Evolutionary conservation across 2,113 vertebrate species (phyloP).

Genomic region (Pantherophis guttatus): DNA sequence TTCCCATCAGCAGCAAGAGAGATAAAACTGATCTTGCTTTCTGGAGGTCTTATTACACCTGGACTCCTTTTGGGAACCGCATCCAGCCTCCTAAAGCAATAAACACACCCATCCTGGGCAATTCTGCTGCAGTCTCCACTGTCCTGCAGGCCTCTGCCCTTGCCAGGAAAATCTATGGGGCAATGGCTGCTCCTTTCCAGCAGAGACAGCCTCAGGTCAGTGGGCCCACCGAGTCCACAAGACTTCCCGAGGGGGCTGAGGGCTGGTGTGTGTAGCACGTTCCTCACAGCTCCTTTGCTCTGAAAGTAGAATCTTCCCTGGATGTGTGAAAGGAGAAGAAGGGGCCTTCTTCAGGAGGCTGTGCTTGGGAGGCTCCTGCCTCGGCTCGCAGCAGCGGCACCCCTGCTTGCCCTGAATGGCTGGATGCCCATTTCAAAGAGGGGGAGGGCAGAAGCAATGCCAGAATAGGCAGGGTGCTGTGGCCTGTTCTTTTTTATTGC

Average conservation of each 20-base stretch:
- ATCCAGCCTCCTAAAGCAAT: constrained; percentile 85
- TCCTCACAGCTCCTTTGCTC: background rate
- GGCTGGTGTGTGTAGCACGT: background rate
- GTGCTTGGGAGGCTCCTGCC: no score
- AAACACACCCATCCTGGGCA: constrained; percentile 71
- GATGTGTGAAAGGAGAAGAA: accelerated
- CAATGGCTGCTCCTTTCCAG: background rate
- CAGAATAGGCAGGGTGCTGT: background rate
- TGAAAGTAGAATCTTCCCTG: background rate
- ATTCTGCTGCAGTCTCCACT: constrained; percentile 57
- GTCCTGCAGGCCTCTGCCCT: constrained; percentile 21
- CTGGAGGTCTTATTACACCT: constrained; percentile 87
- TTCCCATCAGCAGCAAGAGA: constrained; percentile 70
- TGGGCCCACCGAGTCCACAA: accelerated
- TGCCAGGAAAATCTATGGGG: constrained; percentile 1
- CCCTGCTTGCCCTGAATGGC: background rate
- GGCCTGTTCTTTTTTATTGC: background rate
- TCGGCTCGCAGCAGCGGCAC: no score
- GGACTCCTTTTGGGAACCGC: constrained; percentile 87
- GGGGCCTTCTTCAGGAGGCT: background rate
- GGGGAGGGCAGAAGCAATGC: background rate
- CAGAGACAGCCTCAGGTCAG: background rate
- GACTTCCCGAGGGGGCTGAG: background rate
- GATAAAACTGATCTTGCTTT: constrained; percentile 85
- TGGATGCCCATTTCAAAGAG: background rate